A percentile compares a stretch with the other conserved stretches of the same genome.
Evolutionary conservation across 2,888 invertebrate species (phyloP).

Genomic region (Phaedon cochleariae): DNA sequence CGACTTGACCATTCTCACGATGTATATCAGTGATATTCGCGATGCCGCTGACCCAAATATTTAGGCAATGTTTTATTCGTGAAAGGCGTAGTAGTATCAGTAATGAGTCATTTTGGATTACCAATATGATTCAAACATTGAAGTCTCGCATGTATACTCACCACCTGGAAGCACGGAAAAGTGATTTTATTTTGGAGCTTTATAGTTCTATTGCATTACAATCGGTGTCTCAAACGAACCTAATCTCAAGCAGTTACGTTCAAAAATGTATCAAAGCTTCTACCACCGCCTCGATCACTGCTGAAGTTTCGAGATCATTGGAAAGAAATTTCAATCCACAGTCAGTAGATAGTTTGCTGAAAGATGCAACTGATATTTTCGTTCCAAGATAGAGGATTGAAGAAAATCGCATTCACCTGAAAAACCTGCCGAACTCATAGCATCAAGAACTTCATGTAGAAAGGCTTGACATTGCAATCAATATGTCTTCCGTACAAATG

Average conservation of each 20-base stretch:
- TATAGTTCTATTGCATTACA: constrained; percentile 50
- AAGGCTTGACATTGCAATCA: constrained; percentile 13
- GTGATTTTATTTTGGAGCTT: constrained; percentile 44
- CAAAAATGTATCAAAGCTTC: constrained; percentile 47
- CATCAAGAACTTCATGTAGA: constrained; percentile 11
- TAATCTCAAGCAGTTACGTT: constrained; percentile 44
- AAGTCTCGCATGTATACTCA: constrained; percentile 50
- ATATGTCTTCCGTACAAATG: constrained; percentile 23
- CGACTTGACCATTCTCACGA: too few species aligned
- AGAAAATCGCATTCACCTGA: neutral
- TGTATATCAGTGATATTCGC: constrained; percentile 35
- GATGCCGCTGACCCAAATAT: constrained; percentile 26
- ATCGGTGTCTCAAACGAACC: constrained; percentile 50
- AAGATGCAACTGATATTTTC: too few species aligned
- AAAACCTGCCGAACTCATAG: neutral
- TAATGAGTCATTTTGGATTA: too few species aligned
- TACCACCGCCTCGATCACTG: too few species aligned
- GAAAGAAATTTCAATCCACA: constrained; percentile 34
- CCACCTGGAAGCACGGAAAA: constrained; percentile 33
- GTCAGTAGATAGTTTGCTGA: constrained; percentile 18
- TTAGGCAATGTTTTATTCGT: constrained; percentile 34
- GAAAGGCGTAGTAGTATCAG: constrained; percentile 35
- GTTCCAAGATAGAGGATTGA: constrained; percentile 7
- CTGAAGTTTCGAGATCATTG: constrained; percentile 51
- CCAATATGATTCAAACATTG: constrained; percentile 39